Percentiles rank a stretch among this genome's conserved stretches.
Evolutionary conservation across 1,140 invertebrate species (phyloP).

Genomic region (Maconellicoccus hirsutus): DNA sequence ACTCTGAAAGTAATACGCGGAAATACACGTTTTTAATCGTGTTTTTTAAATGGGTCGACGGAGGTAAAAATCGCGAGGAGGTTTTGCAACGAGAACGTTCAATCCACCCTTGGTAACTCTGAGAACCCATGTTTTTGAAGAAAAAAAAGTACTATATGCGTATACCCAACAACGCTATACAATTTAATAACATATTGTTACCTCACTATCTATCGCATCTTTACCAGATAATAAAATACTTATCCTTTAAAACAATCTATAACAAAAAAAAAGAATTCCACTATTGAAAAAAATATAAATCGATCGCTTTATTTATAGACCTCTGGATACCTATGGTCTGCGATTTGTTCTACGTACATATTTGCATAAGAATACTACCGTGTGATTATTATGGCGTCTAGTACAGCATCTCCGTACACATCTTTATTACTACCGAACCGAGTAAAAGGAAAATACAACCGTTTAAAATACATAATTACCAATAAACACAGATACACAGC

Average conservation of each 20-base stretch:
- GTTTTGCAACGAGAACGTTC: background rate
- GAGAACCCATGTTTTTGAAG: background rate
- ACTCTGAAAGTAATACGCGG: background rate
- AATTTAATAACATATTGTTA: constrained; percentile 19
- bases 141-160: background rate
- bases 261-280: background rate
- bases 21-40: background rate
- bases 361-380: constrained; percentile 17
- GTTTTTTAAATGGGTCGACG: background rate
- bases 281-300: background rate
- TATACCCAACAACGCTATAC: background rate
- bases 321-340: background rate
- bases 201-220: constrained; percentile 10
- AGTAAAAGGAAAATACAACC: background rate
- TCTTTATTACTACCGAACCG: background rate
- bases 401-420: background rate
- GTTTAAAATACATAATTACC: background rate
- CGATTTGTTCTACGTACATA: background rate
- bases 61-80: background rate
- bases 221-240: constrained; percentile 20
- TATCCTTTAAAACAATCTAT: constrained; percentile 20
- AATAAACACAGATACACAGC: no score
- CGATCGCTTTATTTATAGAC: constrained; percentile 16
- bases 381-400: constrained; percentile 13
- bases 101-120: background rate